phyloP scores from a whole-genome alignment of 2,797 vertebrate species.

The Smutsia gigantea region DNA sequence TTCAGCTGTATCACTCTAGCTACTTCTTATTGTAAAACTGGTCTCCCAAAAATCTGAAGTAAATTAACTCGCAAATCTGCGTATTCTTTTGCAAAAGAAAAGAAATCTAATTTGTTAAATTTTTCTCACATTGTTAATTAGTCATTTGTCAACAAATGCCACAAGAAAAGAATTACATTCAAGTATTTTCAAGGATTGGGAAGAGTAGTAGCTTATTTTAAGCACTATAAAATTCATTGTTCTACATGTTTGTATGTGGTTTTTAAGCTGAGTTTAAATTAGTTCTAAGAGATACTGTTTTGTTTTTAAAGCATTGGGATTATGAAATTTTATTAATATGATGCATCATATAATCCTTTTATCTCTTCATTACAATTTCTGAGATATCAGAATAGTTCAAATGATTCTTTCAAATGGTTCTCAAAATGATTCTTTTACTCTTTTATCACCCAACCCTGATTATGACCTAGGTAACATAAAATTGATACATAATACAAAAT shows the following conservation, averaged over 20 bases:
- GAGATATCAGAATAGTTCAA: neutral
- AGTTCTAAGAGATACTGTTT: neutral
- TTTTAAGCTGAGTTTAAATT: neutral
- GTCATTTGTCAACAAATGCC: neutral
- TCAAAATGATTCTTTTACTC: neutral
- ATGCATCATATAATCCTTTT: neutral
- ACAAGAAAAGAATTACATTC: neutral
- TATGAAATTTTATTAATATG: neutral
- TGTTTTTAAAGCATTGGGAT: neutral
- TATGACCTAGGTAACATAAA: neutral
- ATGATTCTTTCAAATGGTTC: neutral
- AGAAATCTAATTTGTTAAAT: neutral
- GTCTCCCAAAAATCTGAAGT: conserved; percentile 8
- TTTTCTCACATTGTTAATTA: conserved; percentile 26
- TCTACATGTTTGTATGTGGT: neutral
- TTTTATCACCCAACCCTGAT: neutral
- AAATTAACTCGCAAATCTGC: neutral
- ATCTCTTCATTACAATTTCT: neutral
- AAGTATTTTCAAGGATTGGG: neutral
- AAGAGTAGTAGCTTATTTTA: neutral
- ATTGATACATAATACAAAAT: neutral
- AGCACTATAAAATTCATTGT: neutral
- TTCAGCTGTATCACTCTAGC: neutral
- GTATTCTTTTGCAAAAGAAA: conserved; percentile 42
- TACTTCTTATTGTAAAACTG: conserved; percentile 37